A percentile compares a stretch with the other conserved stretches of the same genome.
These are phyloP conservation scores for Eublepharis macularius DNA, from an alignment of 2,113 vertebrate species.

Conservation along the genomic window DNA sequence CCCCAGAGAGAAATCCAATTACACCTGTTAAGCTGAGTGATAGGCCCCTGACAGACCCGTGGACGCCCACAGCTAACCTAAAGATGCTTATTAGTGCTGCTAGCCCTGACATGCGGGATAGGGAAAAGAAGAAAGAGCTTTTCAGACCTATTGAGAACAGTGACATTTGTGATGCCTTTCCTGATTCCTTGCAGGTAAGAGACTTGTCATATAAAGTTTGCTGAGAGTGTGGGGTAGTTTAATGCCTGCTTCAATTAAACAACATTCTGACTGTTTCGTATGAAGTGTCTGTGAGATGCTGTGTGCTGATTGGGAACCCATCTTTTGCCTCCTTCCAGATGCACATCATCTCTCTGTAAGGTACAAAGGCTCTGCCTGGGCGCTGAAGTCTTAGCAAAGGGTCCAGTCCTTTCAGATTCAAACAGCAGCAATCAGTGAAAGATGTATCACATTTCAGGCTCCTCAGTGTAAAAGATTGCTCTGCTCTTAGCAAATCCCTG, in stretches of 20 bases:
- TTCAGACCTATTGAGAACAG: conserved; percentile 87
- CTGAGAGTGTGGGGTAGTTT: fast-evolving
- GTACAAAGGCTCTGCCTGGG: neutral
- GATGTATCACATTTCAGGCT: neutral
- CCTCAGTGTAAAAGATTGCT: neutral
- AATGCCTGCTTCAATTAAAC: neutral
- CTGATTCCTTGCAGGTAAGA: conserved; percentile 78
- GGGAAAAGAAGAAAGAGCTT: conserved; percentile 88
- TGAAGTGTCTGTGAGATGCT: neutral
- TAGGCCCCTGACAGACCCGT: conserved; percentile 71
- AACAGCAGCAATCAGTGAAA: neutral
- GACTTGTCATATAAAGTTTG: neutral
- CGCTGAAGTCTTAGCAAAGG: neutral
- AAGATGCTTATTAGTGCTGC: conserved; percentile 84
- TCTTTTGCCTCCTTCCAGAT: neutral
- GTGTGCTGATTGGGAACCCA: neutral
- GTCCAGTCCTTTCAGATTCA: neutral
- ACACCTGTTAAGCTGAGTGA: conserved; percentile 85
- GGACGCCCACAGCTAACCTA: conserved; percentile 84
- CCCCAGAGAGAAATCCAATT: conserved; percentile 80
- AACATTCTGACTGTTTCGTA: neutral
- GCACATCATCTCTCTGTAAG: neutral
- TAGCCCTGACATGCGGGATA: conserved; percentile 83
- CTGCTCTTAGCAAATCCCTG: neutral
- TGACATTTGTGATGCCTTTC: conserved; percentile 55